Base-by-base conservation (phyloP, 2,113 vertebrate genomes). In the Pholis gunnellus region DNA sequence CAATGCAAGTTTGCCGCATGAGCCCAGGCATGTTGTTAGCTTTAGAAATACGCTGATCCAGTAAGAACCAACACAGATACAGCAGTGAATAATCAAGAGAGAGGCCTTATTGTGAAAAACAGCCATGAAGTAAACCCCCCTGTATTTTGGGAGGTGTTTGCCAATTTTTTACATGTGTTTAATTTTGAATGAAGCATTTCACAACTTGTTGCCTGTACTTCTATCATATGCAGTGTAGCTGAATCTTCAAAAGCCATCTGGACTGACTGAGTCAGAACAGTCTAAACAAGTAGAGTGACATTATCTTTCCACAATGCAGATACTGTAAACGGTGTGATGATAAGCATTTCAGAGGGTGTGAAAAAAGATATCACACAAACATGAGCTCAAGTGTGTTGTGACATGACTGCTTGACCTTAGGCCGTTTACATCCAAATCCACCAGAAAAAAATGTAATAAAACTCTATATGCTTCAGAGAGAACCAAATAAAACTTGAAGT, bases 171-270 rank as follows among this genome's bases (percentile, higher is more conserved):
- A 56, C 8, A 54, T 67, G 75, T 82, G 82, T 85, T 87, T 68
- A 77, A 73, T 75, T 72, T 82, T 84, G 82, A 90, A 84, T 85
- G 77, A 88, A 77, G 48, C 44, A 79, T 86, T 91, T 91, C 77
- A 84, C 88, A 87, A 83, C 85, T 84, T 70, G 50, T 44, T 56
- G 65, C 76, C 40, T 81, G 72, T 75, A 59, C 75, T 44, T 77
- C 60, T 48, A 36, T 82, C 17, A 13, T 54, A 48, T 72, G 75
- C 63, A 61, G 65, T 64, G 76, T 34, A 75, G 42, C 52, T 38
- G 9, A 83, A 79, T 83, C 82, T 76, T 87, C 65, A 67, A 89
- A 83, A 73, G 65, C 74, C 83, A 75, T 79, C 68, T 83, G 60
- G 52, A 46, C 57, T 17, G 61, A 77, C 63, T 81, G 59, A 85